These are phyloP conservation scores for Poicephalus meyeri DNA, from an alignment of 2,113 vertebrate genomes.

Conservation along the genomic window DNA sequence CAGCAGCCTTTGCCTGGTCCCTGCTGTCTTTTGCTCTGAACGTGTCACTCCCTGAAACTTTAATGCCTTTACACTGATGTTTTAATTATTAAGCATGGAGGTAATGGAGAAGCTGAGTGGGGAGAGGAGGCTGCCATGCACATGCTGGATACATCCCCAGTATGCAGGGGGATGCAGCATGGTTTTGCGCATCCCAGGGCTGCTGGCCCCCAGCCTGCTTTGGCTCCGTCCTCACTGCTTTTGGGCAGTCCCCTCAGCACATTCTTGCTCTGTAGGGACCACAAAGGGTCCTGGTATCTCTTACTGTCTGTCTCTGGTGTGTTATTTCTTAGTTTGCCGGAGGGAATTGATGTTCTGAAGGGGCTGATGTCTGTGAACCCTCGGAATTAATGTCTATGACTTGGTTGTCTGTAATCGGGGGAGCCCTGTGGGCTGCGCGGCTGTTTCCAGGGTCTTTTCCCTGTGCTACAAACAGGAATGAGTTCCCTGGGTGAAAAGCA, in stretches of 20 bases:
- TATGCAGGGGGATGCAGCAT: fast-evolving
- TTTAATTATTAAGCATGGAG: conserved; percentile 37
- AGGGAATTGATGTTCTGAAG: neutral
- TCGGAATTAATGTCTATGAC: neutral
- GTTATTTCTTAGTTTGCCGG: neutral
- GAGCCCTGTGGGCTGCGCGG: neutral
- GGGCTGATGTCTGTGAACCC: neutral
- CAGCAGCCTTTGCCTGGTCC: neutral
- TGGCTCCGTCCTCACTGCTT: neutral
- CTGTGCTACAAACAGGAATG: neutral
- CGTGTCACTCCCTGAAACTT: conserved; percentile 51
- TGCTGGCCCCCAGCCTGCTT: neutral
- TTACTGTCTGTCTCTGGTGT: neutral
- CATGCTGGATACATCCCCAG: fast-evolving
- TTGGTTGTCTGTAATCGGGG: neutral
- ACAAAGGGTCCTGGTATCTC: fast-evolving
- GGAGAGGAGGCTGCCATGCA: neutral
- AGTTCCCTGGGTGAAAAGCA: neutral
- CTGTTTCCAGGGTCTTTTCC: neutral
- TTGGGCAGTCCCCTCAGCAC: neutral
- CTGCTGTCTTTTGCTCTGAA: neutral
- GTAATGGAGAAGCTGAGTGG: conserved; percentile 40
- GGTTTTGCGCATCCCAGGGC: neutral
- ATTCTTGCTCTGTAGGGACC: neutral
- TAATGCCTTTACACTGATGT: conserved; percentile 53